Percentiles rank a stretch among this genome's conserved stretches.
Evolutionary conservation across 1,140 invertebrate genomes (phyloP).

Genomic region (Lucilia cuprina): DNA sequence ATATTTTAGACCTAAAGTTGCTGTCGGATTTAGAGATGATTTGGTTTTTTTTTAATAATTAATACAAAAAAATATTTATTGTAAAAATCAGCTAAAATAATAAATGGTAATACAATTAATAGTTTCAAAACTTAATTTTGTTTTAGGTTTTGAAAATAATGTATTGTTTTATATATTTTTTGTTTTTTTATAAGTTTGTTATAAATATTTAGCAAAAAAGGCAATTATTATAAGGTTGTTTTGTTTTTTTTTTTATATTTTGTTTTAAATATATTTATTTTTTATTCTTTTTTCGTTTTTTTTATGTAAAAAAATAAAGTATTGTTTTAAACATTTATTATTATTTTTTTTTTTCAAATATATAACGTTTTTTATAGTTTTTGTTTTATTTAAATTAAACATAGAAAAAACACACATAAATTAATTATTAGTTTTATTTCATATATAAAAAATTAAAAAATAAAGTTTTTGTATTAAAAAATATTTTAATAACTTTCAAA

Average conservation of each 20-base stretch:
- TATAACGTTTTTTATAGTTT: background rate
- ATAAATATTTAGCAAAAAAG: constrained; percentile 15
- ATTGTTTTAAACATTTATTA: constrained; percentile 1
- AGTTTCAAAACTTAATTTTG: no score
- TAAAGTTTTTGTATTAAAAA: no score
- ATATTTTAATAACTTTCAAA: no score
- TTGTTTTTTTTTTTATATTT: background rate
- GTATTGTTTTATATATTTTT: background rate
- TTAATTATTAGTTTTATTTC: background rate
- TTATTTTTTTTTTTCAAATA: background rate
- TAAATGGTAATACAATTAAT: background rate
- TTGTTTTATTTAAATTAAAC: background rate
- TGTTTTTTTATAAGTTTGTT: background rate
- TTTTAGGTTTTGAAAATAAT: no score
- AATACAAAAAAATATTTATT: background rate
- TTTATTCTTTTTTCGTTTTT: background rate
- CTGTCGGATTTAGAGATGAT: background rate
- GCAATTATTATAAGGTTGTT: background rate
- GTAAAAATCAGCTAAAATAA: background rate
- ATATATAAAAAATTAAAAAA: background rate
- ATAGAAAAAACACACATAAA: background rate
- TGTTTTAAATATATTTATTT: background rate
- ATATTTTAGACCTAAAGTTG: no score
- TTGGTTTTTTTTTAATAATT: background rate
- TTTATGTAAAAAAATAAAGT: constrained; percentile 16